phyloP scores from a whole-genome alignment of 2,113 vertebrate species.

The Tragelaphus scriptus region DNA sequence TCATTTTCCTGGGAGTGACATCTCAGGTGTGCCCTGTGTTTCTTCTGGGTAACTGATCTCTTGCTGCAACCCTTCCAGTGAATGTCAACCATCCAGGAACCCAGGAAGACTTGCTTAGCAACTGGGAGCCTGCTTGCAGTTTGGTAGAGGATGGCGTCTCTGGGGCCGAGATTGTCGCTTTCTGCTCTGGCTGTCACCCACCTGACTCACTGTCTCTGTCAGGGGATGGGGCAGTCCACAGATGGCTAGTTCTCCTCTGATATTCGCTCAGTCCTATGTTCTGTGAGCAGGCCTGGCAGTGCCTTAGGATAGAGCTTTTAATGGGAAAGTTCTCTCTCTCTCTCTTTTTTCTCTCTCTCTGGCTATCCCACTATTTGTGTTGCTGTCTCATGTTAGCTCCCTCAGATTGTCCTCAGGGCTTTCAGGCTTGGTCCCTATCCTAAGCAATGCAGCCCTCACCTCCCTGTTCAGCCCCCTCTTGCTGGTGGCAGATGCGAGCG shows the following conservation, averaged over 20 bases:
- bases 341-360: neutral
- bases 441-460: neutral
- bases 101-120: neutral
- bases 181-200: neutral
- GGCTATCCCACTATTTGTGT: neutral
- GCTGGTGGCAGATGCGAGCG: rapidly evolving
- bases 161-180: neutral
- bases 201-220: neutral
- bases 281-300: neutral
- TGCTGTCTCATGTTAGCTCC: neutral
- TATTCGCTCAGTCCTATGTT: neutral
- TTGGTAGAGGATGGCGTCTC: neutral
- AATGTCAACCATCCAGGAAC: neutral
- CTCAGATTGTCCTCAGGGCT: neutral
- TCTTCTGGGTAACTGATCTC: neutral
- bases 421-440: neutral
- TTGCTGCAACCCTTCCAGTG: rapidly evolving
- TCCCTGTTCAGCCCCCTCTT: neutral
- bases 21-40: neutral
- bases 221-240: neutral
- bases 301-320: neutral
- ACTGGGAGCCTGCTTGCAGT: rapidly evolving
- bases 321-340: neutral
- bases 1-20: neutral
- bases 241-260: neutral